Conservation (phyloP, 2,113 vertebrate species). For the Axis porcinus region DNA sequence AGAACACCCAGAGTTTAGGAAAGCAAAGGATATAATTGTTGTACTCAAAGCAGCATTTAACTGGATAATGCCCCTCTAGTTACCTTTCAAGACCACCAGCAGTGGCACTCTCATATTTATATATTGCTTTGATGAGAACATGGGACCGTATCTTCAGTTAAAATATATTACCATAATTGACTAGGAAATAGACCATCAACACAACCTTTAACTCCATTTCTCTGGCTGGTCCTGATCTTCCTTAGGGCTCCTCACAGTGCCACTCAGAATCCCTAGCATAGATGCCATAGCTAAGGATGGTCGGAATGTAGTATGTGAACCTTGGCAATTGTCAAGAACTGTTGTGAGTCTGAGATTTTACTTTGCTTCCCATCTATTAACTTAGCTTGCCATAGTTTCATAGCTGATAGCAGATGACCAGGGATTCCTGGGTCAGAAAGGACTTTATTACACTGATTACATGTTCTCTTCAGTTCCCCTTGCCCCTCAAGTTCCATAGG, state of each 20-base stretch:
- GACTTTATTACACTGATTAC: neutral
- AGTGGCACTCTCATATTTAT: neutral
- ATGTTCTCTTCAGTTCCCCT: neutral
- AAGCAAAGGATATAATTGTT: constrained; percentile 33
- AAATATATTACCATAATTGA: neutral
- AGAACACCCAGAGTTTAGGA: constrained; percentile 39
- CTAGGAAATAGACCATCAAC: neutral
- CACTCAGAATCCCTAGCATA: neutral
- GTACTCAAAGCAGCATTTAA: neutral
- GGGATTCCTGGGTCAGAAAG: neutral
- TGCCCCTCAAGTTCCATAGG: neutral
- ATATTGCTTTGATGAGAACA: neutral
- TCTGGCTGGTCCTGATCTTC: neutral
- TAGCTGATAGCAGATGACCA: neutral
- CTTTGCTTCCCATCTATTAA: neutral
- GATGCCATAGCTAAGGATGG: neutral
- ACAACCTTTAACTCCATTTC: neutral
- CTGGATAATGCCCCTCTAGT: neutral
- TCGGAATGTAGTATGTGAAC: neutral
- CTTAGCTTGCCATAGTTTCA: neutral
- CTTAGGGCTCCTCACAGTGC: neutral
- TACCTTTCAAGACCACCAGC: constrained; percentile 37
- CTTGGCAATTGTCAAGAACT: neutral
- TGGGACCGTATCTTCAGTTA: neutral
- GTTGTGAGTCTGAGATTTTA: neutral